phyloP scores from a whole-genome alignment of 2,888 invertebrate genomes.

The Stenodera caucasica region DNA sequence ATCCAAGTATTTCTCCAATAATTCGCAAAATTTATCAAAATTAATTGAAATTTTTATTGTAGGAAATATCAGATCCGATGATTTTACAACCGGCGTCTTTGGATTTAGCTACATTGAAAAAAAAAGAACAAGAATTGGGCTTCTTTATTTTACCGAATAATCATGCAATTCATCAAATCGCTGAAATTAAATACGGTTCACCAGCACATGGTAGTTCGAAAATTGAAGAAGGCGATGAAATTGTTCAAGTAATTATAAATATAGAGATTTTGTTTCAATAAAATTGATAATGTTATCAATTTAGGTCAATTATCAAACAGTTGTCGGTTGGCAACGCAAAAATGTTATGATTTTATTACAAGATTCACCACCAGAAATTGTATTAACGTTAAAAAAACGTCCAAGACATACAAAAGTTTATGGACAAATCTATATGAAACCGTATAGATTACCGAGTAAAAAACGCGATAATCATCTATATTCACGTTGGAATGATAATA shows the following conservation, averaged over 20 bases:
- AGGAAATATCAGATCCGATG: slow-evolving; percentile 85
- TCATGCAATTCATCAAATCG: slow-evolving; percentile 79
- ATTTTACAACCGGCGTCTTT: slow-evolving; percentile 90
- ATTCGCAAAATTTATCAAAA: not conserved
- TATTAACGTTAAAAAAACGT: slow-evolving; percentile 79
- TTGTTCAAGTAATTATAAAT: slow-evolving; percentile 75
- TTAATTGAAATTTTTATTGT: slow-evolving; percentile 29
- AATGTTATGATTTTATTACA: slow-evolving; percentile 73
- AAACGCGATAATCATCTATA: slow-evolving; percentile 64
- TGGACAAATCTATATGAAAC: slow-evolving; percentile 73
- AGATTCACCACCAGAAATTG: slow-evolving; percentile 79
- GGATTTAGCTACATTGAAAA: slow-evolving; percentile 83
- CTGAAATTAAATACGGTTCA: slow-evolving; percentile 87
- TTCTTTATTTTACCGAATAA: slow-evolving; percentile 87
- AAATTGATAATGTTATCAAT: slow-evolving; percentile 5
- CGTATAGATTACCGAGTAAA: slow-evolving; percentile 72
- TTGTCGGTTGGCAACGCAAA: slow-evolving; percentile 81
- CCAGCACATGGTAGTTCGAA: slow-evolving; percentile 91
- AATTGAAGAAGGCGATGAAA: slow-evolving; percentile 95
- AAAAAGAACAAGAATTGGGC: slow-evolving; percentile 85
- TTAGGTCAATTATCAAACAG: slow-evolving; percentile 71
- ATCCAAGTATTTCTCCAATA: slow-evolving; percentile 65
- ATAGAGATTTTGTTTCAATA: slow-evolving; percentile 7
- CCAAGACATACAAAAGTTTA: slow-evolving; percentile 81
- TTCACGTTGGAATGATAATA: slow-evolving; percentile 68